Conservation (phyloP, 1,140 invertebrate species). For the Tetramorium parvispinum region DNA sequence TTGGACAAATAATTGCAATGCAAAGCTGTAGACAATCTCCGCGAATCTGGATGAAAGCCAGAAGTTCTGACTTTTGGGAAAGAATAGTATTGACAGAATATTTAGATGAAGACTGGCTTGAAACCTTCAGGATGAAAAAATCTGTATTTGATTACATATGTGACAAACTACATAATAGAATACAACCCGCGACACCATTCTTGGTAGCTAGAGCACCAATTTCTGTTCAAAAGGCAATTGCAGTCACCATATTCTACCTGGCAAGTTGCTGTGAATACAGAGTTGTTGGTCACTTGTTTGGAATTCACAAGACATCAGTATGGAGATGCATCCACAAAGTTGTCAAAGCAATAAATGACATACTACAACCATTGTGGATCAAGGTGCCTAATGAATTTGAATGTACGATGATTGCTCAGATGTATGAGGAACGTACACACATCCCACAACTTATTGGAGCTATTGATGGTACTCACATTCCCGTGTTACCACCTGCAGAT, state of each 20-base stretch:
- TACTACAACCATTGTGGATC: neutral
- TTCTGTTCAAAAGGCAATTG: neutral
- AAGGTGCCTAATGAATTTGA: constrained; percentile 5
- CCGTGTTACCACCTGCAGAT: neutral
- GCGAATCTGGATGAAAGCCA: neutral
- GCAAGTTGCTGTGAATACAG: constrained; percentile 5
- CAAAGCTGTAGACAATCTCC: neutral
- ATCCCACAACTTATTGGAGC: constrained; percentile 4
- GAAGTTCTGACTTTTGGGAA: neutral
- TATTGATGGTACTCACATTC: neutral
- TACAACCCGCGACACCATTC: neutral
- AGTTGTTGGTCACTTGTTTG: neutral
- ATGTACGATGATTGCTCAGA: neutral
- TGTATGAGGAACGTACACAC: neutral
- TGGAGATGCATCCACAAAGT: neutral
- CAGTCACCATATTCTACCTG: neutral
- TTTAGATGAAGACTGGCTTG: constrained; percentile 7
- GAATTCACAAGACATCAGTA: neutral
- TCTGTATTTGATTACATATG: neutral
- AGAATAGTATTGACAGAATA: neutral
- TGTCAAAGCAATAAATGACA: neutral
- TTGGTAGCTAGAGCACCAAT: neutral
- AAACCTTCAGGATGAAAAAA: neutral
- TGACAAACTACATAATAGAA: neutral
- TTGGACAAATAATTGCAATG: neutral